A percentile compares a stretch with the other conserved stretches of the same genome.
Conservation (phyloP, 1,140 invertebrate species). For the Potamilus streckersoni region DNA sequence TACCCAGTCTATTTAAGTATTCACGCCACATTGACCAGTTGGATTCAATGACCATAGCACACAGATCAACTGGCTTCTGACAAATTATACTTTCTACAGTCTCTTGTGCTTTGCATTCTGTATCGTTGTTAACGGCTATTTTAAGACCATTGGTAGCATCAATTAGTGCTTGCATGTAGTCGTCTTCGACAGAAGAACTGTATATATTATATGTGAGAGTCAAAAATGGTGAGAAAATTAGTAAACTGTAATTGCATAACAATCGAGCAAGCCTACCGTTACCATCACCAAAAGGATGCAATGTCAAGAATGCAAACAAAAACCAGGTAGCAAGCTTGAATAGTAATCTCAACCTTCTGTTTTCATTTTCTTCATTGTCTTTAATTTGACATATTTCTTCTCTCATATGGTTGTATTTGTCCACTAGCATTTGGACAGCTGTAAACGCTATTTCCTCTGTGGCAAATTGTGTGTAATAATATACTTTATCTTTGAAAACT, state of each 20-base stretch:
- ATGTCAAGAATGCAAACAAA: background rate
- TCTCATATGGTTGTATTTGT: conserved; percentile 1
- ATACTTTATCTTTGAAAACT: background rate
- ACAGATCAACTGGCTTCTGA: conserved; percentile 7
- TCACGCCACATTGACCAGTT: conserved; percentile 15
- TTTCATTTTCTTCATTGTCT: background rate
- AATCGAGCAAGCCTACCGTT: background rate
- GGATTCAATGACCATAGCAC: conserved; percentile 15
- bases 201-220: conserved; percentile 15
- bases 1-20: background rate
- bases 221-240: conserved; percentile 7
- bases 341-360: background rate
- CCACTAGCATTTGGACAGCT: conserved; percentile 12
- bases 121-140: background rate
- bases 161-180: conserved; percentile 7
- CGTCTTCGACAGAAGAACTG: conserved; percentile 3
- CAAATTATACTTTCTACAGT: background rate
- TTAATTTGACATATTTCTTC: background rate
- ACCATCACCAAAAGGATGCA: conserved; percentile 24
- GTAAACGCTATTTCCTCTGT: background rate
- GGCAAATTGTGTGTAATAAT: background rate
- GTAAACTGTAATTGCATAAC: conserved; percentile 1
- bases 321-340: conserved; percentile 13
- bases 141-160: background rate
- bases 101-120: background rate